These are phyloP conservation scores for Trilocha varians DNA, from an alignment of 2,888 invertebrate species.

Conservation along the genomic window DNA sequence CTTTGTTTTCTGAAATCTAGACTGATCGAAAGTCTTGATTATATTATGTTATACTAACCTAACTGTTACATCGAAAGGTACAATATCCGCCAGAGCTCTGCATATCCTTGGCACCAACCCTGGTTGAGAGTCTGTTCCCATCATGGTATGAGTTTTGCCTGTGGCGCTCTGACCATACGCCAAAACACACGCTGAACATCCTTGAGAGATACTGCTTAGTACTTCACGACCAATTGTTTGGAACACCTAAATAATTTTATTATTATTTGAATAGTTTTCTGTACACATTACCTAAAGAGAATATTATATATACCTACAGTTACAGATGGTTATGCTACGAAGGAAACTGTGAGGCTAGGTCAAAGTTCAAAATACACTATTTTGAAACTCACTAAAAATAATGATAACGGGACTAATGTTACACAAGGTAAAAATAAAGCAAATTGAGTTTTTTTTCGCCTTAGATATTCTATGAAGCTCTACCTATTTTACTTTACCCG, in stretches of 20 bases:
- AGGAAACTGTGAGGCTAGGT: too few relatives aligned
- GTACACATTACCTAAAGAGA: too few relatives aligned
- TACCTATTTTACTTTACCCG: too few relatives aligned
- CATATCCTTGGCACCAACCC: conserved; percentile 60
- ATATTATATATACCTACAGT: too few relatives aligned
- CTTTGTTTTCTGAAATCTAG: conserved; percentile 6
- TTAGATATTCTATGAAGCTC: too few relatives aligned
- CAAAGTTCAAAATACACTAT: too few relatives aligned
- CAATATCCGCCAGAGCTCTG: conserved; percentile 36
- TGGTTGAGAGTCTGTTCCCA: conserved; percentile 69
- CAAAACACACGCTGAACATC: conserved; percentile 79
- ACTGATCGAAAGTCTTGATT: conserved; percentile 1
- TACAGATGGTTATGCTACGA: too few relatives aligned
- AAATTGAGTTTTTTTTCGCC: too few relatives aligned
- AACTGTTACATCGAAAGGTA: conserved; percentile 41
- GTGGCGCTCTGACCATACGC: conserved; percentile 85
- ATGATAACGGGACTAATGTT: too few relatives aligned
- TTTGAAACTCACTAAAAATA: too few relatives aligned
- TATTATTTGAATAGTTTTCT: too few relatives aligned
- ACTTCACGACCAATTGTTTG: conserved; percentile 77
- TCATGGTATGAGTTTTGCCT: conserved; percentile 85
- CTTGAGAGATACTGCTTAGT: conserved; percentile 73
- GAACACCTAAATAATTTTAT: conserved; percentile 80
- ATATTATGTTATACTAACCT: conserved; percentile 28
- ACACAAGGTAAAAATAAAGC: too few relatives aligned